Percentiles rank a stretch among this genome's conserved stretches.
These are phyloP conservation scores for Patagioenas fasciata DNA, from an alignment of 2,113 vertebrate genomes.

Conservation along the genomic window DNA sequence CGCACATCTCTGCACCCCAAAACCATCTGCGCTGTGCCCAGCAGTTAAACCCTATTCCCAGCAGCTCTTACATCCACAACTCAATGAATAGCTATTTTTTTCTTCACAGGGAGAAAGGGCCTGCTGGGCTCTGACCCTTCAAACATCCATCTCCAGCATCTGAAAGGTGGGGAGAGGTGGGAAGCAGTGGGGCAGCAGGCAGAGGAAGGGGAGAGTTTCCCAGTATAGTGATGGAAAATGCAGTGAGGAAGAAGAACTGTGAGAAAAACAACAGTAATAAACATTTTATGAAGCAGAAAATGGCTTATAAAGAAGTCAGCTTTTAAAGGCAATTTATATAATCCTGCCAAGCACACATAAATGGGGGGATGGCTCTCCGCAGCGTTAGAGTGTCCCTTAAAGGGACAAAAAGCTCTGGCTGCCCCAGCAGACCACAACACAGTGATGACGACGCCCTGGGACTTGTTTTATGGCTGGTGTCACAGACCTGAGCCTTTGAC, in stretches of 20 bases:
- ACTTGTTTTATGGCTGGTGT: rapidly evolving
- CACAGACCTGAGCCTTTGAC: background rate
- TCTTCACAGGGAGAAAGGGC: background rate
- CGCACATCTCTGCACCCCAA: background rate
- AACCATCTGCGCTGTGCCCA: background rate
- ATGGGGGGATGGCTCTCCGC: background rate
- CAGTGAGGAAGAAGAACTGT: background rate
- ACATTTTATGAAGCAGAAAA: constrained; percentile 73
- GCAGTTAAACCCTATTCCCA: background rate
- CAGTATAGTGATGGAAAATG: background rate
- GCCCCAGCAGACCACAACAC: background rate
- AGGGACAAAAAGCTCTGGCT: background rate
- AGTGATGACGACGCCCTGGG: background rate
- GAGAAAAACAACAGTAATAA: constrained; percentile 68
- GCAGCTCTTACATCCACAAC: background rate
- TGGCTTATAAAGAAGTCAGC: constrained; percentile 72
- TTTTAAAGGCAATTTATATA: constrained; percentile 70
- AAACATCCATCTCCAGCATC: background rate
- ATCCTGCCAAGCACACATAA: constrained; percentile 53
- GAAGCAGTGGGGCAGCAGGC: background rate
- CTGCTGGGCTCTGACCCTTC: background rate
- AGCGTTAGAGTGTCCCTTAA: constrained; percentile 7
- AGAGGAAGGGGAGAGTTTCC: background rate
- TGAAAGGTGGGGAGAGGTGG: background rate
- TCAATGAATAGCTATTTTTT: background rate